Percentiles rank a stretch among this genome's conserved stretches.
phyloP scores from a whole-genome alignment of 2,113 vertebrate species.

The Tonatia bakeri region DNA sequence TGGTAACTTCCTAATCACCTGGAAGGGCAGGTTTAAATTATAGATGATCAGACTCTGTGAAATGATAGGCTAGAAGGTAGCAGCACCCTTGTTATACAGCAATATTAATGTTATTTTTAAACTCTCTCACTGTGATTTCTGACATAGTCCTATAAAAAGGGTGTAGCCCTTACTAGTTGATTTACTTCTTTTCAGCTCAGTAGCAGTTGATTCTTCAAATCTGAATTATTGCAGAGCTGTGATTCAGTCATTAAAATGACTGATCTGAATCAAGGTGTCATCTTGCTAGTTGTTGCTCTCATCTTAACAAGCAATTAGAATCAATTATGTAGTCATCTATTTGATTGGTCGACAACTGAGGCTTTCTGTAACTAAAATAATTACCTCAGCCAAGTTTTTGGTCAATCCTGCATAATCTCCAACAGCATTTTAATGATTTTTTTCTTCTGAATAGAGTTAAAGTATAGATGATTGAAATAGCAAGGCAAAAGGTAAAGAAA shows the following conservation, averaged over 20 bases:
- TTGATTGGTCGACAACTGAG: constrained; percentile 54
- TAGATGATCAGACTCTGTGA: background rate
- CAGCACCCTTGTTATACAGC: background rate
- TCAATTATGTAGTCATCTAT: constrained; percentile 47
- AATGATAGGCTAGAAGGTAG: background rate
- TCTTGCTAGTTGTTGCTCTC: constrained; percentile 36
- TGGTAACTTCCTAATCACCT: background rate
- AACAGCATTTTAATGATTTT: constrained; percentile 27
- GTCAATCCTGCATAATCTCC: constrained; percentile 19
- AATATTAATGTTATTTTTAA: background rate
- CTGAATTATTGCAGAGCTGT: background rate
- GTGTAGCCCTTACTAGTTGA: background rate
- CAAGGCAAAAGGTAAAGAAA: background rate
- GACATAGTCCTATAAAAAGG: background rate
- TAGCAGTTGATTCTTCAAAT: constrained; percentile 14
- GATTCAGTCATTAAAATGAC: constrained; percentile 47
- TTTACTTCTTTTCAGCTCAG: constrained; percentile 15
- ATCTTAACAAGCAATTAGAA: constrained; percentile 55
- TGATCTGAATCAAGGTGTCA: constrained; percentile 40
- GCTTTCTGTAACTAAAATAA: constrained; percentile 34
- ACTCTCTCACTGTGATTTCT: background rate
- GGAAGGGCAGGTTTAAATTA: background rate
- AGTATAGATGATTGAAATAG: constrained; percentile 27
- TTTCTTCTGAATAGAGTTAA: constrained; percentile 24
- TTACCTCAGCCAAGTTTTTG: constrained; percentile 30